phyloP scores from a whole-genome alignment of 1,140 invertebrate genomes.

The Zaprionus taronus region DNA sequence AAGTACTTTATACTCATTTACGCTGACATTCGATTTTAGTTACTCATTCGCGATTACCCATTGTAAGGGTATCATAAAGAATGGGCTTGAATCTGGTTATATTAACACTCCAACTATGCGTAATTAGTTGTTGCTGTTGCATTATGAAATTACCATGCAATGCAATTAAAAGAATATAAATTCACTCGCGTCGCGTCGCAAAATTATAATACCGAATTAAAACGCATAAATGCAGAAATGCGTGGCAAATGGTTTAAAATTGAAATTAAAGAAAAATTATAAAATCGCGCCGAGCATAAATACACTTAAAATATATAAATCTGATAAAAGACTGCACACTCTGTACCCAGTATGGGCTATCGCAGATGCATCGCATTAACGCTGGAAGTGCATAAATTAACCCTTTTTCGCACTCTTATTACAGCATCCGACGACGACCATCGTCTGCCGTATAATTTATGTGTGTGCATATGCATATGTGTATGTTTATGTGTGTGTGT shows the following conservation, averaged over 20 bases:
- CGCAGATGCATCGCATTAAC: conserved; percentile 74
- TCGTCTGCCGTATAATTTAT: conserved; percentile 2
- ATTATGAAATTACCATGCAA: conserved; percentile 70
- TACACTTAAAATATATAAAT: conserved; percentile 71
- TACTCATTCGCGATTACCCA: background rate
- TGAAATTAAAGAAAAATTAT: conserved; percentile 75
- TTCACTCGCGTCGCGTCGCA: conserved; percentile 38
- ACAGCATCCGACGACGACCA: conserved; percentile 30
- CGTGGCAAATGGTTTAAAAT: conserved; percentile 68
- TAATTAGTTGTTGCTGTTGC: conserved; percentile 57
- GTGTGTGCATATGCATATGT: background rate
- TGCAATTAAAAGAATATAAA: conserved; percentile 80
- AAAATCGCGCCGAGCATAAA: conserved; percentile 58
- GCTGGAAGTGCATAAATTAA: conserved; percentile 78
- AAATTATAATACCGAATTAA: conserved; percentile 67
- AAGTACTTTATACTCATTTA: background rate
- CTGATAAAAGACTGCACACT: conserved; percentile 59
- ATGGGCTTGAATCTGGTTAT: conserved; percentile 11
- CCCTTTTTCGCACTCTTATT: conserved; percentile 59
- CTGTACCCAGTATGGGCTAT: conserved; percentile 6
- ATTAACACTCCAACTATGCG: conserved; percentile 56
- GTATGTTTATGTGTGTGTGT: background rate
- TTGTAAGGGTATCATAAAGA: conserved; percentile 8
- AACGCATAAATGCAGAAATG: conserved; percentile 41
- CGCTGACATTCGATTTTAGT: background rate